Percentiles rank a stretch among this genome's conserved stretches.
phyloP scores from a whole-genome alignment of 1,140 invertebrate species.

The Drosophila bipectinata region DNA sequence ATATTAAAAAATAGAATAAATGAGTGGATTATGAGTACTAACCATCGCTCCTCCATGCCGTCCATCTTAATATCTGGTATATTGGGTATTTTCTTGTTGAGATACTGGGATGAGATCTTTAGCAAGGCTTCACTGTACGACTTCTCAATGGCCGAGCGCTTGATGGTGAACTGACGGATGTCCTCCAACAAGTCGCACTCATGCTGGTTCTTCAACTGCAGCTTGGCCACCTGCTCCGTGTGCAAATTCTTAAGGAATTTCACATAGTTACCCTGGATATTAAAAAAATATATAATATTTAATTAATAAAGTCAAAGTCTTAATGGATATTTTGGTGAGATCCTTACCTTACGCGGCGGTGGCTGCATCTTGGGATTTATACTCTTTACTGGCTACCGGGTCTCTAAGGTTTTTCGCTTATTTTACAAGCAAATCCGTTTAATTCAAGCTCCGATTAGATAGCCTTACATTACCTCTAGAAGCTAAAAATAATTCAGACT shows the following conservation, averaged over 20 bases:
- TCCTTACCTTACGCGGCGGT: constrained; percentile 81
- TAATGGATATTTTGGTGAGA: background rate
- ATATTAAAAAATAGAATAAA: background rate
- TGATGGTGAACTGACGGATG: constrained; percentile 95
- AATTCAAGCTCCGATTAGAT: constrained; percentile 45
- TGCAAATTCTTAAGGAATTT: constrained; percentile 96
- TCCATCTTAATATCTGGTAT: constrained; percentile 95
- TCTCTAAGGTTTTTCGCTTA: constrained; percentile 26
- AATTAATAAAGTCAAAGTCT: background rate
- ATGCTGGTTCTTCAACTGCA: constrained; percentile 97
- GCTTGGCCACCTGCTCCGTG: constrained; percentile 95
- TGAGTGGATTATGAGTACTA: constrained; percentile 45
- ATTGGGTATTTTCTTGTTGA: constrained; percentile 96
- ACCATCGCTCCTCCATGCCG: constrained; percentile 95
- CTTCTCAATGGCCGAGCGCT: constrained; percentile 96
- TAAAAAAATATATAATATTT: background rate
- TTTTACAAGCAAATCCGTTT: constrained; percentile 13
- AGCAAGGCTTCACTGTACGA: constrained; percentile 96
- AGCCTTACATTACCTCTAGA: constrained; percentile 71
- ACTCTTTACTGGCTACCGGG: constrained; percentile 32
- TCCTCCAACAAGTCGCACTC: constrained; percentile 97
- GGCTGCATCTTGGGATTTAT: constrained; percentile 78
- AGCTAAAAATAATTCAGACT: constrained; percentile 31
- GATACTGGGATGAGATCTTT: constrained; percentile 94
- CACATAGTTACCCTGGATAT: constrained; percentile 91